Evolutionary conservation across 2,113 vertebrate genomes (phyloP), one percentile per base, ranked within the genome.

Genomic region (Seriola dumerili): DNA sequence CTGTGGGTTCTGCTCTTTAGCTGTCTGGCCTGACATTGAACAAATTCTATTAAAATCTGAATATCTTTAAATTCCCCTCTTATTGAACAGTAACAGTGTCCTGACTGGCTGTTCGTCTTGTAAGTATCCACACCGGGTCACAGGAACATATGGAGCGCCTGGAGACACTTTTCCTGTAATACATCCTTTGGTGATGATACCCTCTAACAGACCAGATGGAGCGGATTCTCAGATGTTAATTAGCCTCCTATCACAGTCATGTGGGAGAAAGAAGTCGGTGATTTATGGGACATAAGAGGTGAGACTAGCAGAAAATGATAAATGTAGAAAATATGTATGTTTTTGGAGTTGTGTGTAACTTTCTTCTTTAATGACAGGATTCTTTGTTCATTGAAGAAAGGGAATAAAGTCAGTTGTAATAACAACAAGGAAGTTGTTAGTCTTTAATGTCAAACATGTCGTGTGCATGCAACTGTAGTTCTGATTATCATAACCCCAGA

Each of bases 151-250:
- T 54, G 76, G 79, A 23, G 11, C 21, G 79, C 72, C 55, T 66
- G 42, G 72, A 63, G 78, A 87, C 32, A 71, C 61, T 48, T 36
- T 42, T 76, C 23, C 75, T 72, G 66, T 86, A 65, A 73, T 54
- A 80, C 63, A 80, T 76, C 76, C 63, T 74, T 61, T 73, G 64
- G 58, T 69, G 57, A 57, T 61, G 42, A 62, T 69, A 21, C 59
- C 67, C 38, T 73, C 25, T 52, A 8, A 79, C 55, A 66, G 74
- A 79, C 13, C 82, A 85, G 81, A 87, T 89, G 88, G 81, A 38
- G 46, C 2, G 1, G 12, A 42, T 82, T 72, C 48, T 61, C 48
- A 79, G 69, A 74, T 57, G 79, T 71, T 82, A 83, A 89, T 89
- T 84, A 84, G 65, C 62, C 42, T 76, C 44, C 7, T 14, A 59